Conservation (phyloP, 2,797 vertebrate species). For the Rallus crepitans region DNA sequence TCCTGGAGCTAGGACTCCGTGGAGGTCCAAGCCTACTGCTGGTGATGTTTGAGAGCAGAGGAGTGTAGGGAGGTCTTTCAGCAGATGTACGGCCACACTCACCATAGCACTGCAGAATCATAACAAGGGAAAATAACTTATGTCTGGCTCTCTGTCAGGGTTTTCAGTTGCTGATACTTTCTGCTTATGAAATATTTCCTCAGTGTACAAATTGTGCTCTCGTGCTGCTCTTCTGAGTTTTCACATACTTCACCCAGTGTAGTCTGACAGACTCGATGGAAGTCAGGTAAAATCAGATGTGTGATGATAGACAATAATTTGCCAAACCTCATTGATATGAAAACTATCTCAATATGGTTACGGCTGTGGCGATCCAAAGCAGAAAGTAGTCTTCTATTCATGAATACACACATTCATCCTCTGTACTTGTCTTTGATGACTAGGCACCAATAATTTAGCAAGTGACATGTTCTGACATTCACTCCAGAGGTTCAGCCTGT, state of each 20-base stretch:
- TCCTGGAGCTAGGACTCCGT: background rate
- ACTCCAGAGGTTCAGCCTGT: constrained; percentile 46
- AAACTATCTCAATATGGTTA: constrained; percentile 50
- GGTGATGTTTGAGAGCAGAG: background rate
- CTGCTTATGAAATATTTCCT: background rate
- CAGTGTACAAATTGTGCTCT: background rate
- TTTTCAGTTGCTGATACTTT: background rate
- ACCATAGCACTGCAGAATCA: background rate
- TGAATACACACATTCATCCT: background rate
- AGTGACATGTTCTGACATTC: constrained; percentile 46
- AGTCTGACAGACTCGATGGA: background rate
- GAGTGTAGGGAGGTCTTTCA: background rate
- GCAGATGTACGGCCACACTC: constrained; percentile 11
- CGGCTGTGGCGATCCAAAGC: constrained; percentile 24
- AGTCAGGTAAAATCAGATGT: constrained; percentile 8
- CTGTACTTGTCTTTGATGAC: constrained; percentile 18
- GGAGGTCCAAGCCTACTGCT: background rate
- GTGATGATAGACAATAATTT: constrained; percentile 12
- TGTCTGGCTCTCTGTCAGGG: background rate
- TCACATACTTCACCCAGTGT: background rate
- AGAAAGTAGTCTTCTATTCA: constrained; percentile 45
- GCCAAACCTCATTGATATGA: constrained; percentile 41
- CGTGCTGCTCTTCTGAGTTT: background rate
- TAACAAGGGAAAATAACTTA: background rate
- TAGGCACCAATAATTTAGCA: constrained; percentile 29